Conservation (phyloP, 2,797 vertebrate genomes). For the Acomys russatus region DNA sequence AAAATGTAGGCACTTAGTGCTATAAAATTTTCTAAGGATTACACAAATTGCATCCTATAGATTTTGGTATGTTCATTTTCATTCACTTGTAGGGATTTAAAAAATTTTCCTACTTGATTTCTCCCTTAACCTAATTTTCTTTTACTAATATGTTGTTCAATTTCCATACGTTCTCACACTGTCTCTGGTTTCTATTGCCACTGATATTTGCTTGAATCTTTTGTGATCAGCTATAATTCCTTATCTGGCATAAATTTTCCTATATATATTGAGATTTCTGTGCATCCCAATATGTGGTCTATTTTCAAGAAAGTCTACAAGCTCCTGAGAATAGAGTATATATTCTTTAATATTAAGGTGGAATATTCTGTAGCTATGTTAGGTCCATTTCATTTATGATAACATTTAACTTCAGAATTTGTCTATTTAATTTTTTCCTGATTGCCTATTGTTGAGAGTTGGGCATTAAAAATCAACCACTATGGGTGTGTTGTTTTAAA, state of each 20-base stretch:
- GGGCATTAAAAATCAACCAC: not conserved
- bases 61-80: not conserved
- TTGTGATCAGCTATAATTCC: not conserved
- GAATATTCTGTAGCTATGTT: too few species aligned
- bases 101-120: not conserved
- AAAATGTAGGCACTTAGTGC: not conserved
- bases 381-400: not conserved
- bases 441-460: not conserved
- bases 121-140: not conserved
- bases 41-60: not conserved
- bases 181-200: not conserved
- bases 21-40: not conserved
- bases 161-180: not conserved
- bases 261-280: not conserved
- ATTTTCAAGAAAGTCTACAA: not conserved
- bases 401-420: not conserved
- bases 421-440: not conserved
- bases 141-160: not conserved
- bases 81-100: not conserved
- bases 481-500: not conserved
- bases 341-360: not conserved
- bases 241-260: not conserved
- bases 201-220: not conserved
- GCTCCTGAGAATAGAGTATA: not conserved
- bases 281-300: not conserved